Evolutionary conservation across 1,140 invertebrate species (phyloP).

Genomic region (Brachionus angularis): DNA sequence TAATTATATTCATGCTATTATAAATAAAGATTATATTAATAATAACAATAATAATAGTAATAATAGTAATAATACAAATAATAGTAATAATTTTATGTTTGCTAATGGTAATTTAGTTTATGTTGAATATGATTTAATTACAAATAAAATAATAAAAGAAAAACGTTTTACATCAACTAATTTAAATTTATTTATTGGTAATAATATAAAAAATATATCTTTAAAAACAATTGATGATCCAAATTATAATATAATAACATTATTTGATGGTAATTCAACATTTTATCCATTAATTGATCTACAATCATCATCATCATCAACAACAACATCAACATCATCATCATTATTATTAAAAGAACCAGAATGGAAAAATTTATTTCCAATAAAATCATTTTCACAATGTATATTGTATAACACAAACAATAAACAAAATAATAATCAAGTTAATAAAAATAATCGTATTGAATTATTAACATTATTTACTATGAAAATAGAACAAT

Average conservation of each 20-base stretch:
- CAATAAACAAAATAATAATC: neutral
- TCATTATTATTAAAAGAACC: constrained; percentile 30
- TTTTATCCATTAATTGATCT: constrained; percentile 32
- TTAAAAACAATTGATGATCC: constrained; percentile 18
- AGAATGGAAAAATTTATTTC: constrained; percentile 38
- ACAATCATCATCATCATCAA: neutral
- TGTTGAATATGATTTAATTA: constrained; percentile 7
- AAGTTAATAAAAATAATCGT: neutral
- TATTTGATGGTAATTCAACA: constrained; percentile 31
- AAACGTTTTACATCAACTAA: neutral
- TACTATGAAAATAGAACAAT: constrained; percentile 27
- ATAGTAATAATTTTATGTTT: no score
- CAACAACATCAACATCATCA: no score
- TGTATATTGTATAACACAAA: neutral
- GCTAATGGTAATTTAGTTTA: neutral
- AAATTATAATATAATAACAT: constrained; percentile 11
- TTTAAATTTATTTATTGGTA: constrained; percentile 19
- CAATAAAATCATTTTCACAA: constrained; percentile 29
- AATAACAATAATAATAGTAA: no score
- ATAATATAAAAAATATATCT: constrained; percentile 22
- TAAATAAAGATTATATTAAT: constrained; percentile 40
- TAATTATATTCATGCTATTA: neutral
- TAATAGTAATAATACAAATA: no score
- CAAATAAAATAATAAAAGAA: constrained; percentile 38
- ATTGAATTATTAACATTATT: constrained; percentile 19